A percentile compares a stretch with the other conserved stretches of the same genome.
Conservation (phyloP, 2,888 invertebrate genomes). For the Caenorhabditis auriculariae region DNA sequence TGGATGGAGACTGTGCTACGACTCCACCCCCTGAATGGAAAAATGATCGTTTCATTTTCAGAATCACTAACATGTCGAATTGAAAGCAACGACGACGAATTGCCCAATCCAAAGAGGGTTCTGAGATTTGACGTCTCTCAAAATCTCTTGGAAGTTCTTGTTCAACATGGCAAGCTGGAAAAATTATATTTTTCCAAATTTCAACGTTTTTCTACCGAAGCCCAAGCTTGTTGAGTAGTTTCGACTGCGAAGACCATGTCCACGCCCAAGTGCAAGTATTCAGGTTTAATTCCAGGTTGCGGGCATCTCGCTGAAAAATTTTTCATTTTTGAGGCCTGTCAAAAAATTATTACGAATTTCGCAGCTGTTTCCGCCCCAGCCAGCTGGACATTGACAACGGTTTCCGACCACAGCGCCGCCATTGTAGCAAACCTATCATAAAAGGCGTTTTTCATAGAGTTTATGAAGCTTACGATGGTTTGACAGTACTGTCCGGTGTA, state of each 20-base stretch:
- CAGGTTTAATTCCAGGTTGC: slow-evolving; percentile 30
- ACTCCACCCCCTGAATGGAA: slow-evolving; percentile 38
- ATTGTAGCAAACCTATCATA: slow-evolving; percentile 45
- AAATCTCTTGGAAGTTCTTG: slow-evolving; percentile 29
- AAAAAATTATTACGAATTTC: slow-evolving; percentile 11
- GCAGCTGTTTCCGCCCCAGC: slow-evolving; percentile 43
- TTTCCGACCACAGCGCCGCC: slow-evolving; percentile 41
- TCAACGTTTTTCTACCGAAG: slow-evolving; percentile 8
- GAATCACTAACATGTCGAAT: slow-evolving; percentile 31
- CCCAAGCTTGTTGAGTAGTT: slow-evolving; percentile 26
- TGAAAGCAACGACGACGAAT: slow-evolving; percentile 43
- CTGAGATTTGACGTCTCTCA: slow-evolving; percentile 36
- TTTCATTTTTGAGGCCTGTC: background rate
- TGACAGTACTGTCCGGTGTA: slow-evolving; percentile 47
- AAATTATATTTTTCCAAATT: background rate
- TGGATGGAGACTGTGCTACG: slow-evolving; percentile 20
- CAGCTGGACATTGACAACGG: slow-evolving; percentile 42
- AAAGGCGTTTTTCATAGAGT: too few species aligned
- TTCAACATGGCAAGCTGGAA: slow-evolving; percentile 21
- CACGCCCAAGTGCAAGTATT: slow-evolving; percentile 26
- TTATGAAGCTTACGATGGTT: slow-evolving; percentile 16
- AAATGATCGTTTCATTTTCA: too few species aligned
- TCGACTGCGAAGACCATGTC: slow-evolving; percentile 50
- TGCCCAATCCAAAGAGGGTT: slow-evolving; percentile 37
- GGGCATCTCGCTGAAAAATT: slow-evolving; percentile 34